phyloP scores from a whole-genome alignment of 2,797 vertebrate genomes.

The Arctocebus calabarensis region DNA sequence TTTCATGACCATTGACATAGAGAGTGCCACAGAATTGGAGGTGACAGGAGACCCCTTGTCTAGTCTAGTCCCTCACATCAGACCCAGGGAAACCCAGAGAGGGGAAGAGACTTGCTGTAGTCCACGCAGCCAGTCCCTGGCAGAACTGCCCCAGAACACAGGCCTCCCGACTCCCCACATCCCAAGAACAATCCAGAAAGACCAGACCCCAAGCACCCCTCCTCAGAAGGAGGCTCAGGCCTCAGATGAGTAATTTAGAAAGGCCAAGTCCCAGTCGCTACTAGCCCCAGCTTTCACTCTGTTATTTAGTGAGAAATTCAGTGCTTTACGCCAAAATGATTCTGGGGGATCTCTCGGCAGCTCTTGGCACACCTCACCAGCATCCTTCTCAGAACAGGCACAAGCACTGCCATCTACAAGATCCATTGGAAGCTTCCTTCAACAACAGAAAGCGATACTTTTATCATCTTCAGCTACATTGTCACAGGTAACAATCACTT shows the following conservation, averaged over 20 bases:
- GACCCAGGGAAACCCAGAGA: background rate
- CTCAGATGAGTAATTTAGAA: background rate
- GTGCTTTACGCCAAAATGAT: background rate
- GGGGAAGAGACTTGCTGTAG: background rate
- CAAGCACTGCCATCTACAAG: accelerated
- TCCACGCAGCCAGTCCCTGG: background rate
- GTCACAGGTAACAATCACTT: conserved; percentile 62
- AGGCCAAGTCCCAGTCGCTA: background rate
- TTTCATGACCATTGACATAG: background rate
- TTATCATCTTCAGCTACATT: conserved; percentile 52
- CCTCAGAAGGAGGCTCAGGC: background rate
- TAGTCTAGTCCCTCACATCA: background rate
- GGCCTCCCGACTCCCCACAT: background rate
- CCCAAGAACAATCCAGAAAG: conserved; percentile 37
- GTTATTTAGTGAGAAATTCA: background rate
- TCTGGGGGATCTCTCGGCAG: background rate
- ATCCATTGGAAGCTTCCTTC: background rate
- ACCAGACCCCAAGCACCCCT: background rate
- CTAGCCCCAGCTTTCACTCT: background rate
- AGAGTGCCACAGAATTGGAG: background rate
- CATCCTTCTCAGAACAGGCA: background rate
- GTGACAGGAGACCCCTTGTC: background rate
- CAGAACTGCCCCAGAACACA: background rate
- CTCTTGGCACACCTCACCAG: background rate
- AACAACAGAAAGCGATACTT: background rate